Evolutionary conservation across 2,797 vertebrate genomes (phyloP).

Genomic region (Psittacula echo): DNA sequence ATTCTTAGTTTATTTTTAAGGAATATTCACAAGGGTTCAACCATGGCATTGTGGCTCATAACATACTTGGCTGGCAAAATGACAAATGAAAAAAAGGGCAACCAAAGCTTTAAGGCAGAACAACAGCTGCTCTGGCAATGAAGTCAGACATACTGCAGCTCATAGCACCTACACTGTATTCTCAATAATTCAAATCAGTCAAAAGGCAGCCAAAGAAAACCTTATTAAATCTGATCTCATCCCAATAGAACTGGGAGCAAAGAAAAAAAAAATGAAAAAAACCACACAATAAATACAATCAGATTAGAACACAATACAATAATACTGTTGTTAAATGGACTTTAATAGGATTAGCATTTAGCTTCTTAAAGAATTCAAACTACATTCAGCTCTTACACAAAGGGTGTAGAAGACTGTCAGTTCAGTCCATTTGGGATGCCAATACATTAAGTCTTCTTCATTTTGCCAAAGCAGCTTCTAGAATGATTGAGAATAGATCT

Average conservation of each 20-base stretch:
- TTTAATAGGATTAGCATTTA: not conserved
- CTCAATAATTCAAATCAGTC: not conserved
- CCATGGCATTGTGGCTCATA: not conserved
- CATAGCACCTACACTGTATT: not conserved
- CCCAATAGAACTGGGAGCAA: not conserved
- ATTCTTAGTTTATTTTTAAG: not conserved
- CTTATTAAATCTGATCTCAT: not conserved
- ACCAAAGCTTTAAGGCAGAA: not conserved
- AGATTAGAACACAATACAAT: not conserved
- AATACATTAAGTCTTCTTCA: not conserved
- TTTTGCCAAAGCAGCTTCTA: not conserved
- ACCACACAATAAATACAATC: not conserved
- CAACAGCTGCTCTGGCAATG: not conserved
- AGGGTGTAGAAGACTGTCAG: not conserved
- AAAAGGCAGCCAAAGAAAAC: constrained; percentile 12
- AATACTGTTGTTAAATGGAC: not conserved
- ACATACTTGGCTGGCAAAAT: not conserved
- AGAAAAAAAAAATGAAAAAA: not conserved
- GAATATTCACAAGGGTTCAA: not conserved
- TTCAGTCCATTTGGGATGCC: not conserved
- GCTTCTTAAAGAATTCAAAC: not conserved
- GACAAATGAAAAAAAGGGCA: not conserved
- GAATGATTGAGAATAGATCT: not conserved
- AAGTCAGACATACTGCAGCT: not conserved
- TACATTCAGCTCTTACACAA: not conserved